Base-by-base conservation (phyloP, 2,797 vertebrate species). In the Channallabes apus region DNA sequence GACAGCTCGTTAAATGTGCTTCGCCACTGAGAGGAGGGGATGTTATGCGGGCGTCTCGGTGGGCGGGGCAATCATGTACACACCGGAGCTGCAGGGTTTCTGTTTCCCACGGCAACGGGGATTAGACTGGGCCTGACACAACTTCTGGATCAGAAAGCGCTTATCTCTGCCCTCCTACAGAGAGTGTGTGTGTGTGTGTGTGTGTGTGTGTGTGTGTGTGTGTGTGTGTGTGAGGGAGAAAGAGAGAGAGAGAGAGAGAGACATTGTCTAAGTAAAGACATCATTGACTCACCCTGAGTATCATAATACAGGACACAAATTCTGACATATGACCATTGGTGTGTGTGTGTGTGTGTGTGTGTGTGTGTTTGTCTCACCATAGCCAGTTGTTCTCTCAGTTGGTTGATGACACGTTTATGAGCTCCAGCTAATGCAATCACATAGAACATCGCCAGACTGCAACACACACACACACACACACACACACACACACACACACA, bases 81-180 rank as follows among this genome's bases (percentile, higher is more conserved):
- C 56, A 17, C 54, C 59, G 51, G 67, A 71, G 24, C 46, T 59
- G 27, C 67, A 72, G 54, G 81, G 22, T 5, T 61, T 61, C 56
- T 78, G 56, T 56, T 61, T 61, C 76, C 17, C 11, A 38, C 58
- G 76, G 22, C 56, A 78, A 38, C 56, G 29, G 6, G 75, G 68
- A 46, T 54, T 82, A 56, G 24, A 38, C 88, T 87, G 84, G 73
- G 59, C 77, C 78, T 85, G 84, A 56, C 27, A 73, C 68, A 85
- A 73, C 56, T 85, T 85, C 84, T 85, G 77, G 17, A 85, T 85
- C 67, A 85, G 41, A 54, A 85, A 85, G 6, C 84, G 64, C 41
- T 85, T 85, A 85, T 85, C 84, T 67, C 68, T 59, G 17, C 84
- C 78, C 58, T 85, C 84, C 84, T 85, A 62, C 20, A 71, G 38